These are phyloP conservation scores for Enteromius paludinosus DNA, from an alignment of 2,797 vertebrate species.

Conservation along the genomic window DNA sequence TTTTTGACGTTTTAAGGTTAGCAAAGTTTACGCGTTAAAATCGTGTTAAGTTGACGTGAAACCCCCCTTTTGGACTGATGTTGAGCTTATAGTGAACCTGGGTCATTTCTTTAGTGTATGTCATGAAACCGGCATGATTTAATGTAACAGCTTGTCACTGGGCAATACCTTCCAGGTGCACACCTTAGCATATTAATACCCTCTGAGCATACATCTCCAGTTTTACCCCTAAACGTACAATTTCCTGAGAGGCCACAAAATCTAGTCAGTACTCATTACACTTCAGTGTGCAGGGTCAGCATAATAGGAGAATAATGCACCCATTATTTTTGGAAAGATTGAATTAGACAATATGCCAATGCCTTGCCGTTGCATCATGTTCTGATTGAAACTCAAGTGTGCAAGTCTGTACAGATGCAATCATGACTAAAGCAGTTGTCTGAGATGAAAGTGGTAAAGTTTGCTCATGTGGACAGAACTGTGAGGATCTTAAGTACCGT, in stretches of 20 bases:
- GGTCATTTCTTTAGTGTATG: not conserved
- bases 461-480: not conserved
- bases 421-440: not conserved
- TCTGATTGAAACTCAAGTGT: not conserved
- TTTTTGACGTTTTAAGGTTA: not conserved
- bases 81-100: no score
- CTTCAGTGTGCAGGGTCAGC: not conserved
- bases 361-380: not conserved
- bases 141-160: not conserved
- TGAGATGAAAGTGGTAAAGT: not conserved
- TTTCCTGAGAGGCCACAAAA: not conserved
- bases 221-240: not conserved
- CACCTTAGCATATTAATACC: not conserved
- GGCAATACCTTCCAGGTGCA: not conserved
- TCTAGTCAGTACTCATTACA: not conserved
- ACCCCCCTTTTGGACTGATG: not conserved
- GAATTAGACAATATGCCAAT: not conserved
- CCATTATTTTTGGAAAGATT: conserved; percentile 2
- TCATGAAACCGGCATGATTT: not conserved
- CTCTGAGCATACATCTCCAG: not conserved
- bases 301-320: not conserved
- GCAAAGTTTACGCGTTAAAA: not conserved
- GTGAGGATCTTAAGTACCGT: conserved; percentile 16
- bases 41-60: not conserved
- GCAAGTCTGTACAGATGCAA: conserved; percentile 12